phyloP scores from a whole-genome alignment of 1,140 invertebrate species.

The Penaeus vannamei region DNA sequence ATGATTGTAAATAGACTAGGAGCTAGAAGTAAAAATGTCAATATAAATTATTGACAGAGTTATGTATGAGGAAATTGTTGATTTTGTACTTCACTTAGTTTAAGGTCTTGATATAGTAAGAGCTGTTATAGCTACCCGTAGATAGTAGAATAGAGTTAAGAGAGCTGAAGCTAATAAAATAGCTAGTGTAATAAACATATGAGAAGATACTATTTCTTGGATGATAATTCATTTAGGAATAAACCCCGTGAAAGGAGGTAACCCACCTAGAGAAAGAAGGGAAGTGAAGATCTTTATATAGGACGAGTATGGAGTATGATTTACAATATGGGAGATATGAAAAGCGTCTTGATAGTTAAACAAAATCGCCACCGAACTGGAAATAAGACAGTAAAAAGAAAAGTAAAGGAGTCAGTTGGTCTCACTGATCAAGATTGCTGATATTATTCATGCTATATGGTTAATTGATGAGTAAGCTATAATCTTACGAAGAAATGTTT shows the following conservation, averaged over 20 bases:
- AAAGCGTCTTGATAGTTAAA: not conserved
- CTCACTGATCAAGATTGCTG: not conserved
- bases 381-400: not conserved
- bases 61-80: slow-evolving; percentile 79
- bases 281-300: not conserved
- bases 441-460: not conserved
- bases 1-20: not conserved
- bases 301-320: not conserved
- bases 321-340: not conserved
- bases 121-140: not conserved
- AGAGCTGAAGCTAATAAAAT: not conserved
- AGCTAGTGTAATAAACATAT: not conserved
- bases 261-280: not conserved
- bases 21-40: not conserved
- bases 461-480: not conserved
- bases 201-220: not conserved
- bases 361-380: not conserved
- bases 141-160: slow-evolving; percentile 8
- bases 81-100: slow-evolving; percentile 69
- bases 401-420: slow-evolving; percentile 1
- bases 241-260: slow-evolving; percentile 25
- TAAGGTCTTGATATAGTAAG: not conserved
- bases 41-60: slow-evolving; percentile 72
- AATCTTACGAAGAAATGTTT: not conserved
- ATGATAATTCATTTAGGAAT: slow-evolving; percentile 35